A percentile compares a stretch with the other conserved stretches of the same genome.
Conservation (phyloP, 2,888 invertebrate species). For the Agriopis marginaria region DNA sequence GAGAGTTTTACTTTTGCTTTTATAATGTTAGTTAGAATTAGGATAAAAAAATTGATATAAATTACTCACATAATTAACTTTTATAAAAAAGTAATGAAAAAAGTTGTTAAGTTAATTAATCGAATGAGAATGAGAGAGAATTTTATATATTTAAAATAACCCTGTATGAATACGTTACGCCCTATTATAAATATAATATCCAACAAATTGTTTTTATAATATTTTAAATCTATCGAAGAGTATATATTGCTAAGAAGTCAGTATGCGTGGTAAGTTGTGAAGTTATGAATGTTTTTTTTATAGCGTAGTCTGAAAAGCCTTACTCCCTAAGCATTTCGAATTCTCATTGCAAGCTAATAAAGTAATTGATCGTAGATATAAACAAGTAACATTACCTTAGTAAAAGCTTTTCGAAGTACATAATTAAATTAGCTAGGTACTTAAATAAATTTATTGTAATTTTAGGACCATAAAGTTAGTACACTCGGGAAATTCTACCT, state of each 20-base stretch:
- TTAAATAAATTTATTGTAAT: background rate
- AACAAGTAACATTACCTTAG: slow-evolving; percentile 4
- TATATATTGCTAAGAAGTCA: too few relatives aligned
- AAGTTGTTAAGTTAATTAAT: too few relatives aligned
- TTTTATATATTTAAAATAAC: too few relatives aligned
- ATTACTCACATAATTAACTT: too few relatives aligned
- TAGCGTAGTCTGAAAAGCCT: slow-evolving; percentile 6
- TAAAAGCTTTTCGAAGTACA: slow-evolving; percentile 15
- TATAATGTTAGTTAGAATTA: too few relatives aligned
- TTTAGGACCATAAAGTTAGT: background rate
- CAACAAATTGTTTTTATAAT: too few relatives aligned
- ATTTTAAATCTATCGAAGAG: background rate
- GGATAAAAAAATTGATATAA: too few relatives aligned
- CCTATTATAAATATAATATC: background rate
- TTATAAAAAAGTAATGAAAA: too few relatives aligned
- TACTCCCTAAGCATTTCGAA: slow-evolving; percentile 6
- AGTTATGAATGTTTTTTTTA: background rate
- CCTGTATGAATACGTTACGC: background rate
- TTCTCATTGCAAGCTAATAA: slow-evolving; percentile 23
- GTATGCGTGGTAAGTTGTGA: background rate
- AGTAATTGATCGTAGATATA: slow-evolving; percentile 17
- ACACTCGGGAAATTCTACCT: background rate
- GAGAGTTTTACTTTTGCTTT: too few relatives aligned
- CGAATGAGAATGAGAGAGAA: too few relatives aligned
- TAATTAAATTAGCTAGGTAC: slow-evolving; percentile 6